phyloP scores from a whole-genome alignment of 2,113 vertebrate species.

The Hypanus sabinus region DNA sequence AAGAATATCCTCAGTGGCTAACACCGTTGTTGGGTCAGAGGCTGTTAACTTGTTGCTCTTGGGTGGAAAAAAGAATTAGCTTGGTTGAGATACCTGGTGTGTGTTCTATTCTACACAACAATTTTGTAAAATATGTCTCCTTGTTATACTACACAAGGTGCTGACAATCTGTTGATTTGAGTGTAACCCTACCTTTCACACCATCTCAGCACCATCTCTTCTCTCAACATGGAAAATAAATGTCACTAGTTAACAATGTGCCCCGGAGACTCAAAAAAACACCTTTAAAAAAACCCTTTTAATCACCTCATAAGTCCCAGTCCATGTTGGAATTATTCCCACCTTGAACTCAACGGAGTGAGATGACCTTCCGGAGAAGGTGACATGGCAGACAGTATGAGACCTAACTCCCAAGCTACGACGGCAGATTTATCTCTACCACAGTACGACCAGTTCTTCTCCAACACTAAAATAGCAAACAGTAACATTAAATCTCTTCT shows the following conservation, averaged over 20 bases:
- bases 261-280: background rate
- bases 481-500: background rate
- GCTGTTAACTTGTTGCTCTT: background rate
- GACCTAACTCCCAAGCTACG: background rate
- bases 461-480: background rate
- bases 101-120: background rate
- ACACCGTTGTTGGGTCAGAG: background rate
- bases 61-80: background rate
- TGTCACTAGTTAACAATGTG: background rate
- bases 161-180: background rate
- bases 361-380: background rate
- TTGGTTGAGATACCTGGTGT: background rate
- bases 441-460: background rate
- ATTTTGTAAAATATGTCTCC: background rate
- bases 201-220: background rate
- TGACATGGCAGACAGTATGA: background rate
- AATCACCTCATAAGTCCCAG: background rate
- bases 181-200: background rate
- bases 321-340: background rate
- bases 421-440: background rate
- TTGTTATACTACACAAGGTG: background rate
- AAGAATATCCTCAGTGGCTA: background rate
- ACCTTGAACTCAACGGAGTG: background rate
- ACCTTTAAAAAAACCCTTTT: background rate
- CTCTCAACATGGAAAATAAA: background rate